Conservation (phyloP, 2,888 invertebrate species). For the Himalopsyche kuldschensis region DNA sequence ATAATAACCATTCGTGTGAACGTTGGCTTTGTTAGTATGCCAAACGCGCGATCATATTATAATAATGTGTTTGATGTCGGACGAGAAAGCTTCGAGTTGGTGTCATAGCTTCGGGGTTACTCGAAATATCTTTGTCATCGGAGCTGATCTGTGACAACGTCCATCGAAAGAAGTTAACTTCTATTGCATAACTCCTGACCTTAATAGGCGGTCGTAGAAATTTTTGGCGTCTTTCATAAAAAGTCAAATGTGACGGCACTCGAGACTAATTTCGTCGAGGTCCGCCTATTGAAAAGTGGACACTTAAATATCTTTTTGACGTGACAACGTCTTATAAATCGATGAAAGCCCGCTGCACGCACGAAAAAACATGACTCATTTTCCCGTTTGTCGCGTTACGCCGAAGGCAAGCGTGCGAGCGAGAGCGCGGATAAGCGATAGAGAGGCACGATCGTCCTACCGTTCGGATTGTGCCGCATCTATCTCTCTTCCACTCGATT, state of each 20-base stretch:
- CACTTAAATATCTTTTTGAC: neutral
- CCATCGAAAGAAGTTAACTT: neutral
- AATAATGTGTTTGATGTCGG: neutral
- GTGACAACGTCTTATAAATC: too few species aligned
- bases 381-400: too few species aligned
- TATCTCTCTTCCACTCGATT: too few species aligned
- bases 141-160: neutral
- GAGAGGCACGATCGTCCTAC: too few species aligned
- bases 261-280: neutral
- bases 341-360: too few species aligned
- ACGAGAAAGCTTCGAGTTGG: neutral
- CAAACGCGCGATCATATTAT: neutral
- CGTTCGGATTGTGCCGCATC: too few species aligned
- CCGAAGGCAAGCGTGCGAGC: too few species aligned
- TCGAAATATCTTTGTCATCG: neutral
- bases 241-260: neutral
- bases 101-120: neutral
- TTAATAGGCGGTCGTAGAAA: neutral
- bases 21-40: neutral
- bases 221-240: neutral
- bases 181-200: neutral
- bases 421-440: too few species aligned
- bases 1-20: too few species aligned
- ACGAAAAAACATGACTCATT: too few species aligned
- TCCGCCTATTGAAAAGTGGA: neutral